Base-by-base conservation (phyloP, 2,797 vertebrate genomes). In the Paratrypauchen microcephalus region DNA sequence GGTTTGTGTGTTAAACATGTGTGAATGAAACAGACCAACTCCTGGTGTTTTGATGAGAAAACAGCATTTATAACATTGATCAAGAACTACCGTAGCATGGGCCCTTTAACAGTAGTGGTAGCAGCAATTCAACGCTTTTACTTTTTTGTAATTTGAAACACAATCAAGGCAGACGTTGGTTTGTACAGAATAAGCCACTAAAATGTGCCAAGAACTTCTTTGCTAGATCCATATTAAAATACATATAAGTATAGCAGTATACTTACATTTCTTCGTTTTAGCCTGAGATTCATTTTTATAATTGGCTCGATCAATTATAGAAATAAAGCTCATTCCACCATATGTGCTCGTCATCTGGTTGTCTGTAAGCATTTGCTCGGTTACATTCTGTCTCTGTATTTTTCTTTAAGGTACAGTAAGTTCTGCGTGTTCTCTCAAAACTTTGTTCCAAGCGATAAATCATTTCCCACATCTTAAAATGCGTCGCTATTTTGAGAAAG, bases 311-410 rank as follows among this genome's bases (percentile, higher is more conserved):
- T 36, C 32, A 36, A 36, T 36, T 36, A 36, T 36, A 36, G 32
- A 36, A 36, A 36, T 36, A 9, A 36, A 36, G 19, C 11, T 57
- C 19, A 30, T 23, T 55, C 3, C 23, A 47, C 57, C 74, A 65
- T 57, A 57, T 64, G 68, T 39, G 39, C 41, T 1, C 6, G 30
- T 70, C 68, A 41, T 69, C 66, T 71, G 52, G 39, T 58, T 73
- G n/a, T 0, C 0, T 61, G 61, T 11, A 23, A 24, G 18, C 67
- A 69, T 57, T 64, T 52, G 61, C 21, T 23, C 48, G 6, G 26
- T 45, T 67, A 69, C 18, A 66, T 45, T 23, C 11, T 36, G 24
- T 70, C 74, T 15, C 23, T 66, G 24, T 55, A 57, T 28, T 56
- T 39, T 48, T 59, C 63, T 28, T 71, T 9, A 66, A 56, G 52